A percentile compares a stretch with the other conserved stretches of the same genome.
phyloP scores from a whole-genome alignment of 2,113 vertebrate genomes.

The Stercorarius parasiticus region DNA sequence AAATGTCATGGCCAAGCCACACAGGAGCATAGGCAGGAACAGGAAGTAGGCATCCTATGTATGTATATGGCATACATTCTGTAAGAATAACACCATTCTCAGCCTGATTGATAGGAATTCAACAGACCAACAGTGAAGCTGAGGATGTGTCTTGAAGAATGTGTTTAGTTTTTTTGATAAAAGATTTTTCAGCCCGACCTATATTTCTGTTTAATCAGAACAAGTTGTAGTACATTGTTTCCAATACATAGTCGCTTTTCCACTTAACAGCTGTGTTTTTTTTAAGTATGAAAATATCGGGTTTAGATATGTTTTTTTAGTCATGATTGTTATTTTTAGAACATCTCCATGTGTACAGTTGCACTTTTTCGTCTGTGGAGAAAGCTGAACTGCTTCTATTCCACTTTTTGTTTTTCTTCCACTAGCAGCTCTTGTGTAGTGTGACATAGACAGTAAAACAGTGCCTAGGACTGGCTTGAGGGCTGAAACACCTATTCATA shows the following conservation, averaged over 20 bases:
- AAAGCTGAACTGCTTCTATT: neutral
- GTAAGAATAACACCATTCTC: neutral
- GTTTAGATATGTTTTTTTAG: neutral
- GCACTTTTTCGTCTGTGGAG: neutral
- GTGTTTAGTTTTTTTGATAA: neutral
- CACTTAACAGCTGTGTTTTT: neutral
- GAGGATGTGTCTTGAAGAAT: neutral
- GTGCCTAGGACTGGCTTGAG: neutral
- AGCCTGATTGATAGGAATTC: neutral
- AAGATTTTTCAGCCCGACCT: neutral
- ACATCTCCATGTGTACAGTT: neutral
- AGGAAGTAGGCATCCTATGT: neutral
- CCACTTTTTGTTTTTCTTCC: neutral
- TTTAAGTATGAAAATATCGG: neutral
- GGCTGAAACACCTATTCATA: neutral
- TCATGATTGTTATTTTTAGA: neutral
- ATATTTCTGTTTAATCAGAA: neutral
- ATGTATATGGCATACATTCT: neutral
- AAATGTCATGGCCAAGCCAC: neutral
- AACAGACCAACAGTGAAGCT: neutral
- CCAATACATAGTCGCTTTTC: neutral
- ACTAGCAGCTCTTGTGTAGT: neutral
- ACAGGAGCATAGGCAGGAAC: neutral
- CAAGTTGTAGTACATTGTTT: neutral
- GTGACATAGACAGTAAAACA: neutral